Percentiles rank a stretch among this genome's conserved stretches.
Conservation (phyloP, 2,888 invertebrate species). For the Chouioia cunea region DNA sequence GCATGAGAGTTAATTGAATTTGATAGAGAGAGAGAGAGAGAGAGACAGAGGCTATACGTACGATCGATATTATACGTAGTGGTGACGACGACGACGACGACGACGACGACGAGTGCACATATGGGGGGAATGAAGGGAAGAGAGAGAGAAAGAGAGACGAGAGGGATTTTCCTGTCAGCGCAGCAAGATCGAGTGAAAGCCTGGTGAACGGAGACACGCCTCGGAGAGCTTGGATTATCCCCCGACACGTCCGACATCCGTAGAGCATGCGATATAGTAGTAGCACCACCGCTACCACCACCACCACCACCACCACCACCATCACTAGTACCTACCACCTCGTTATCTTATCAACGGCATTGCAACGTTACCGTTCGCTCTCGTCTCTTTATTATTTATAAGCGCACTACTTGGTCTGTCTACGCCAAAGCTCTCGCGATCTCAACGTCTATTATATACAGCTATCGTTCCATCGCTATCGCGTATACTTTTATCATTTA, state of each 20-base stretch:
- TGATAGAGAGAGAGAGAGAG: constrained; percentile 3
- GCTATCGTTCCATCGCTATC: no score
- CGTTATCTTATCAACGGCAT: constrained; percentile 1
- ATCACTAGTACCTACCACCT: no score
- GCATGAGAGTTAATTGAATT: constrained; percentile 3
- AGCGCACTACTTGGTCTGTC: no score
- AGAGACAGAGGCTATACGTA: no score
- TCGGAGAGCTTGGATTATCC: constrained; percentile 53
- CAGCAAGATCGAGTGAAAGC: constrained; percentile 68
- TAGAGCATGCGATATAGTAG: constrained; percentile 50
- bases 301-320: neutral
- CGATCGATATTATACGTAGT: no score
- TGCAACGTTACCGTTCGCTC: no score
- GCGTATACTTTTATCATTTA: no score
- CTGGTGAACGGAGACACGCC: constrained; percentile 65
- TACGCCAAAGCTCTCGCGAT: no score
- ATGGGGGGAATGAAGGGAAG: no score
- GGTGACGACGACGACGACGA: no score
- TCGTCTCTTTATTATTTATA: no score
- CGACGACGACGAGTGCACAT: neutral
- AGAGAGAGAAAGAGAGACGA: constrained; percentile 57
- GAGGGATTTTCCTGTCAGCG: constrained; percentile 67
- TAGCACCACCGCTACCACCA: neutral
- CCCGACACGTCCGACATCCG: neutral
- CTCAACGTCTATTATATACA: no score